Evolutionary conservation across 2,888 invertebrate genomes (phyloP), one percentile per base, ranked within the genome.

Genomic region (Trichopoda pennipes): DNA sequence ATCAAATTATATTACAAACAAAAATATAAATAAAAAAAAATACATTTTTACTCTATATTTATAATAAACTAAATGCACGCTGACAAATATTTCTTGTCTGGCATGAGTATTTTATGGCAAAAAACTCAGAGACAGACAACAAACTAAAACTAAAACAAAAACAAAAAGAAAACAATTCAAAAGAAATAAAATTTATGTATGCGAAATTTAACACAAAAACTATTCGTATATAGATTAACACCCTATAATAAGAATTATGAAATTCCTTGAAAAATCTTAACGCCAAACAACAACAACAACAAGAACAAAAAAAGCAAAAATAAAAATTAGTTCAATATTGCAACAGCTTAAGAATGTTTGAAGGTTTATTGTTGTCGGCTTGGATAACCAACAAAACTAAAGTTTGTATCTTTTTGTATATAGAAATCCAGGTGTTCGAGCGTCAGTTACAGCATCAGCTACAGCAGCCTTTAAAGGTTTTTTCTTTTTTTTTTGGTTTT

Each of bases 261-360:
- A 82, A 79, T 82, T 82, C 79, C 75, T 79, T 58, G 56, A 73
- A 81, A 56, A 75, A 75, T 51, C 47, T 55, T 19, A 55, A 49
- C 28, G 17, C 17, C 2, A 49, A 12, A n/a, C n/a, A n/a, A n/a
- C n/a, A n/a, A n/a, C n/a, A n/a, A n/a, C n/a, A n/a, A n/a, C n/a
- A n/a, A n/a, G n/a, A n/a, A n/a, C n/a, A 49, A 49, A 28, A 32
- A 56, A 35, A 38, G 19, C 14, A 4, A 61, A 49, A 53, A 53
- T 23, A 60, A 81, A 73, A 82, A 79, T 79, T 82, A 76, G 82
- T 79, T 82, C 79, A 82, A 76, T 72, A 79, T 72, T 82, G 77
- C 72, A 75, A 79, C 64, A 63, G 35, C 66, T 56, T 68, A 78
- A 82, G 75, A 79, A 82, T 79, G 79, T 82, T 72, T 81, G 73